A percentile compares a stretch with the other conserved stretches of the same genome.
These are phyloP conservation scores for Heliconius nattereri DNA, from an alignment of 1,140 invertebrate species.

Conservation along the genomic window DNA sequence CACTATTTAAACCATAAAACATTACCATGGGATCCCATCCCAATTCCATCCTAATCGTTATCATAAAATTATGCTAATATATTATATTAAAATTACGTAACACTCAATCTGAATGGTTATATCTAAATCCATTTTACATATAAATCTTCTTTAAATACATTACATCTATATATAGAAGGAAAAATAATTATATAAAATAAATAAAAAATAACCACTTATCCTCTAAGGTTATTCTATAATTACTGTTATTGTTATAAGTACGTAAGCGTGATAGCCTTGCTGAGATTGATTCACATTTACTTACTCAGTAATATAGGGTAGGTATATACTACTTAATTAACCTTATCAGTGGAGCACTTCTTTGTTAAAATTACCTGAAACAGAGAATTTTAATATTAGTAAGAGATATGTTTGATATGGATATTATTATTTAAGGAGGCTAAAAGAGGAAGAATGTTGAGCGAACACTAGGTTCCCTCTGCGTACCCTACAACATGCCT, in stretches of 20 bases:
- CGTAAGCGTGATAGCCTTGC: neutral
- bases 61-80: neutral
- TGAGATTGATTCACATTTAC: neutral
- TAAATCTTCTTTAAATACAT: neutral
- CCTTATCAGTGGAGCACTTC: neutral
- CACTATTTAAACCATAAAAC: too few species aligned
- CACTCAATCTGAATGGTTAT: too few species aligned
- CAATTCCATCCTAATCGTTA: too few species aligned
- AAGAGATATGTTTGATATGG: too few species aligned
- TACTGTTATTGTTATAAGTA: neutral
- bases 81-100: neutral
- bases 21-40: too few species aligned
- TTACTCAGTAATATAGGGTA: neutral
- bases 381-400: neutral
- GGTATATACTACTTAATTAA: neutral
- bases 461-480: too few species aligned
- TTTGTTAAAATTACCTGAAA: constrained; percentile 3
- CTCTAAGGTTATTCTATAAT: neutral
- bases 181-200: neutral
- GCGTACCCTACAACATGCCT: too few species aligned
- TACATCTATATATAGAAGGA: neutral
- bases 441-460: too few species aligned
- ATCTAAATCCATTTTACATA: neutral
- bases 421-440: too few species aligned
- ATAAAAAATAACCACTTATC: neutral